Evolutionary conservation across 2,113 vertebrate species (phyloP).

Genomic region (Diadophis punctatus): DNA sequence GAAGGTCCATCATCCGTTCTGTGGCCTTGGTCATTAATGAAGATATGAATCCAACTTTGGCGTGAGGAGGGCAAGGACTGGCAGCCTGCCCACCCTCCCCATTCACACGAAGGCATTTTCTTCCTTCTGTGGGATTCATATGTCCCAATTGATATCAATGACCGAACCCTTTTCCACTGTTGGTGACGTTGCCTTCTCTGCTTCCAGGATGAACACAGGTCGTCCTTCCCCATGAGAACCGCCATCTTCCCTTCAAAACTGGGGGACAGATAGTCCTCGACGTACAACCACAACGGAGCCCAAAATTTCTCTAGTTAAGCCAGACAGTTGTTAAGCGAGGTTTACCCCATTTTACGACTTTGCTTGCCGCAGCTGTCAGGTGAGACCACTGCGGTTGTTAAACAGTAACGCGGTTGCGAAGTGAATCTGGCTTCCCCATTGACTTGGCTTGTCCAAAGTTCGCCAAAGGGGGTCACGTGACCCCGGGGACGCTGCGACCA

Average conservation of each 20-base stretch:
- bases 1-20: not conserved
- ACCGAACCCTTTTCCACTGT: conserved; percentile 10
- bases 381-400: not conserved
- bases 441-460: too few species aligned
- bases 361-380: not conserved
- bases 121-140: not conserved
- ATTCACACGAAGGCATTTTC: not conserved
- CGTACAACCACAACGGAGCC: not conserved
- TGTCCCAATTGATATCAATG: not conserved
- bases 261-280: not conserved
- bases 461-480: too few species aligned
- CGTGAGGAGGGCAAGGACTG: not conserved
- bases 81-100: not conserved
- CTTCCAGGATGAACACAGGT: not conserved
- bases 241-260: not conserved
- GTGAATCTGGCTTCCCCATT: too few species aligned
- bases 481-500: not conserved
- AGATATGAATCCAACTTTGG: conserved; percentile 1
- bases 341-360: not conserved
- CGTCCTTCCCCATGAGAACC: not conserved
- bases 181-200: not conserved
- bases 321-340: not conserved
- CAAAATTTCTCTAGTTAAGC: not conserved
- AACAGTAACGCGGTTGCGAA: too few species aligned
- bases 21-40: conserved; percentile 11